phyloP scores from a whole-genome alignment of 2,113 vertebrate species.

The Trematomus loennbergii region DNA sequence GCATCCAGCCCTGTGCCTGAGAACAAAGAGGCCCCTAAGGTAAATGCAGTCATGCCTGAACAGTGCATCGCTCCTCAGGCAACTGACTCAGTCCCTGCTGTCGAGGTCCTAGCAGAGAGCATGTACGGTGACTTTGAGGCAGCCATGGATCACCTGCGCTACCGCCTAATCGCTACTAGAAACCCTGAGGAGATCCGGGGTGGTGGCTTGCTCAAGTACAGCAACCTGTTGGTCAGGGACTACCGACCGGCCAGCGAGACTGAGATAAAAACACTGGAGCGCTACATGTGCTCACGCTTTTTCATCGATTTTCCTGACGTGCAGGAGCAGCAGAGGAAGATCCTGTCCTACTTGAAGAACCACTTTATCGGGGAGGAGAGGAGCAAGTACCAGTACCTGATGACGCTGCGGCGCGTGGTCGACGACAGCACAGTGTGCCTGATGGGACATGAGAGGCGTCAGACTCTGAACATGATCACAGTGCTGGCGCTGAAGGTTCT shows the following conservation, averaged over 20 bases:
- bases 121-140: constrained; percentile 96
- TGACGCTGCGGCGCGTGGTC: constrained; percentile 92
- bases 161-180: constrained; percentile 92
- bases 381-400: constrained; percentile 97
- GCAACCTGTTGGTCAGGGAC: constrained; percentile 93
- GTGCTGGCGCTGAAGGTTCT: constrained; percentile 94
- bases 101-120: constrained; percentile 91
- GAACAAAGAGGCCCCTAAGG: constrained; percentile 51
- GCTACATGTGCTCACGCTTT: constrained; percentile 99
- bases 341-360: constrained; percentile 95
- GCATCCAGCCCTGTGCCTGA: constrained; percentile 49
- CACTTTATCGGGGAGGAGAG: constrained; percentile 97
- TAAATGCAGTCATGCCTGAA: constrained; percentile 47
- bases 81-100: constrained; percentile 67
- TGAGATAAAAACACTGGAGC: constrained; percentile 94
- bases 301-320: constrained; percentile 98
- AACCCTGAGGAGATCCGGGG: constrained; percentile 97
- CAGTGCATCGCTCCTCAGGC: constrained; percentile 30
- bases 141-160: constrained; percentile 92
- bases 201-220: constrained; percentile 96
- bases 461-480: constrained; percentile 97
- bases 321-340: constrained; percentile 93
- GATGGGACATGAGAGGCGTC: constrained; percentile 92
- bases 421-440: constrained; percentile 96
- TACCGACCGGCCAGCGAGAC: constrained; percentile 92